Percentiles rank a stretch among this genome's conserved stretches.
Conservation (phyloP, 2,797 vertebrate species). For the Melanotaenia maccullochi region DNA sequence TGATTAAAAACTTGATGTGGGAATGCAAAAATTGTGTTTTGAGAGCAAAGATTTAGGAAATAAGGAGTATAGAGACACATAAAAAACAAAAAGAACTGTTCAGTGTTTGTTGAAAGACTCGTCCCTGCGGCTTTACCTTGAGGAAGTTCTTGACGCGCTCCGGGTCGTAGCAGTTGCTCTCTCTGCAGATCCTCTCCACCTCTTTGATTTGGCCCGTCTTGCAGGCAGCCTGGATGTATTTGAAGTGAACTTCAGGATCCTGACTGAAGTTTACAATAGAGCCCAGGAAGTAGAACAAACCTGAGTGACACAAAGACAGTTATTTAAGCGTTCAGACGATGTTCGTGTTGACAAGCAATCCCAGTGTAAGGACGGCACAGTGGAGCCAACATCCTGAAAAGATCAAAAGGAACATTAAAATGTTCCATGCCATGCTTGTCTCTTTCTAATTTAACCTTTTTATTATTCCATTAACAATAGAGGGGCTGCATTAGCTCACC, state of each 20-base stretch:
- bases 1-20: not conserved
- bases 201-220: constrained; percentile 98
- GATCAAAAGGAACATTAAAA: constrained; percentile 4
- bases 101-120: constrained; percentile 13
- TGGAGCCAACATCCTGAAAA: not conserved
- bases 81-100: not conserved
- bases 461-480: constrained; percentile 22
- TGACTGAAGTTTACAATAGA: constrained; percentile 99
- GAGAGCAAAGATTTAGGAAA: not conserved
- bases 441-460: constrained; percentile 13
- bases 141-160: constrained; percentile 98
- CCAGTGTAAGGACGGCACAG: not conserved
- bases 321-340: not conserved
- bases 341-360: not conserved
- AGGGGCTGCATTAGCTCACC: constrained; percentile 20
- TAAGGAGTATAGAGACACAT: not conserved
- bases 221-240: constrained; percentile 97
- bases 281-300: constrained; percentile 97
- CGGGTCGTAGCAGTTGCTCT: constrained; percentile 97
- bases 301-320: constrained; percentile 71
- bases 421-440: not conserved
- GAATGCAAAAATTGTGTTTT: not conserved
- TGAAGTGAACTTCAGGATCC: constrained; percentile 97
- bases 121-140: constrained; percentile 82
- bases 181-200: constrained; percentile 96